These are phyloP conservation scores for Rhinichthys osculus DNA, from an alignment of 2,797 vertebrate genomes.

Conservation along the genomic window DNA sequence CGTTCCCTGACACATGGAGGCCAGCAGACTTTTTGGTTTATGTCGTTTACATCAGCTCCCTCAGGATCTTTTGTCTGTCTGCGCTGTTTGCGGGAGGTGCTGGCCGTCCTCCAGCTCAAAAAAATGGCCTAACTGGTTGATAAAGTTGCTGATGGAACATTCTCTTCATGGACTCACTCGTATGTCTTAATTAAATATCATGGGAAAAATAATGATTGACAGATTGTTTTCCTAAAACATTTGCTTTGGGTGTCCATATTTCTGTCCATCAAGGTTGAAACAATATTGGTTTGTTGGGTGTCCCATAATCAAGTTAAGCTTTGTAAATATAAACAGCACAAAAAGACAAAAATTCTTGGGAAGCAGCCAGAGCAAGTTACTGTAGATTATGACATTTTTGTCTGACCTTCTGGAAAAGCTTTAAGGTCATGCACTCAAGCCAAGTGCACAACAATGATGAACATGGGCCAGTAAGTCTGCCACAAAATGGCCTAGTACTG, in stretches of 20 bases:
- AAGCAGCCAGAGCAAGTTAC: neutral
- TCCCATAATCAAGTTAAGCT: slow-evolving; percentile 59
- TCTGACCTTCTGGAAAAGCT: slow-evolving; percentile 4
- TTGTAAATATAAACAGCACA: neutral
- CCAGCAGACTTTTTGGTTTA: slow-evolving; percentile 8
- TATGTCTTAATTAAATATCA: slow-evolving; percentile 65
- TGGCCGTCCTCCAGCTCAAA: slow-evolving; percentile 37
- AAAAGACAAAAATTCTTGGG: slow-evolving; percentile 9
- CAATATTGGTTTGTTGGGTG: slow-evolving; percentile 18
- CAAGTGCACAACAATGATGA: neutral
- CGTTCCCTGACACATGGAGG: slow-evolving; percentile 5
- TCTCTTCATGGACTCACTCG: slow-evolving; percentile 55
- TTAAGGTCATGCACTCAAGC: neutral
- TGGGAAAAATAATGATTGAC: slow-evolving; percentile 58
- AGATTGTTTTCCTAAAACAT: slow-evolving; percentile 26
- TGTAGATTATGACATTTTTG: neutral
- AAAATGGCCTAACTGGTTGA: slow-evolving; percentile 24
- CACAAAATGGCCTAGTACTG: neutral
- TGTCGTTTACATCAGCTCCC: neutral
- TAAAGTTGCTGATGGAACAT: slow-evolving; percentile 47
- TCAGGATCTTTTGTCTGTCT: slow-evolving; percentile 16
- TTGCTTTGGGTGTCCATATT: neutral
- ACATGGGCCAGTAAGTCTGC: too few species aligned
- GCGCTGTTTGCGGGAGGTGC: slow-evolving; percentile 3
- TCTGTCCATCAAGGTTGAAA: neutral